Conservation (phyloP, 2,888 invertebrate genomes). For the Tetheella fluctuosa region DNA sequence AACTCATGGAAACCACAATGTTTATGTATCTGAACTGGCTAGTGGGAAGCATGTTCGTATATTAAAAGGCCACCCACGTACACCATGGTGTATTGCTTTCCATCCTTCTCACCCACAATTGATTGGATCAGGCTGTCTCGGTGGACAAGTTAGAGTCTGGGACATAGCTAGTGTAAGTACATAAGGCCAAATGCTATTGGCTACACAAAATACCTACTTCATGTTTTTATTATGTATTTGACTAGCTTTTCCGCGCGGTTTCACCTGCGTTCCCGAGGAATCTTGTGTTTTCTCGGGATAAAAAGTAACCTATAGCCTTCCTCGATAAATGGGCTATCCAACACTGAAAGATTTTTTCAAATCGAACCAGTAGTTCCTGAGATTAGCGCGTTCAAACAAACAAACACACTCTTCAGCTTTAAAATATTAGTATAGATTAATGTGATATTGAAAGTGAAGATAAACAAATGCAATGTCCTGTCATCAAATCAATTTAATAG, state of each 20-base stretch:
- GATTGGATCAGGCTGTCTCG: slow-evolving; percentile 94
- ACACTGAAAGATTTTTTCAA: too few species aligned
- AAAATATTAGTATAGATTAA: too few species aligned
- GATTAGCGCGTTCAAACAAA: too few species aligned
- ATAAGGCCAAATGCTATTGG: not conserved
- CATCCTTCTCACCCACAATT: slow-evolving; percentile 93
- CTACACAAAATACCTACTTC: not conserved
- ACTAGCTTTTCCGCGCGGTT: too few species aligned
- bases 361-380: too few species aligned
- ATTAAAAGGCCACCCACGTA: slow-evolving; percentile 92
- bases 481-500: not conserved
- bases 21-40: slow-evolving; percentile 91
- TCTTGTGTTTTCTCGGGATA: too few species aligned
- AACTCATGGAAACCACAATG: slow-evolving; percentile 94
- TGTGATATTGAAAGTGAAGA: not conserved
- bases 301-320: too few species aligned
- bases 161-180: slow-evolving; percentile 83
- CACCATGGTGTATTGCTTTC: slow-evolving; percentile 96
- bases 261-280: too few species aligned
- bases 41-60: slow-evolving; percentile 91
- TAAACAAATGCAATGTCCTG: not conserved
- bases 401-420: too few species aligned
- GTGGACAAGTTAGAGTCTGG: slow-evolving; percentile 96
- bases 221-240: slow-evolving; percentile 13
- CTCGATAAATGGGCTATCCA: too few species aligned